Evolutionary conservation across 2,113 vertebrate genomes (phyloP).

Genomic region (Brienomyrus longianalis): DNA sequence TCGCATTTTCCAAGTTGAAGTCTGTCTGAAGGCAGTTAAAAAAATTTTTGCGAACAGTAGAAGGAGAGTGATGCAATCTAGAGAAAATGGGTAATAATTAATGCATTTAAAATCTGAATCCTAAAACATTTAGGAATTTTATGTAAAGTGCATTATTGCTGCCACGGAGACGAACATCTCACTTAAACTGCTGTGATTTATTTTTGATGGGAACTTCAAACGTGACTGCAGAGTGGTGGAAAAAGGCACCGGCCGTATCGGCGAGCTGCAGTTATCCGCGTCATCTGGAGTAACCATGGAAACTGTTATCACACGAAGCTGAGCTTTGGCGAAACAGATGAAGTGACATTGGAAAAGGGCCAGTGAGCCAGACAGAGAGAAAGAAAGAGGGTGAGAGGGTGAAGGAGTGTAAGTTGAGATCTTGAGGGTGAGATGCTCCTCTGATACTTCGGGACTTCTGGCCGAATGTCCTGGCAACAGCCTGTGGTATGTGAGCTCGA

Average conservation of each 20-base stretch:
- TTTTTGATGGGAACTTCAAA: slow-evolving; percentile 55
- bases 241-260: slow-evolving; percentile 22
- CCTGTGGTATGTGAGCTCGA: not conserved
- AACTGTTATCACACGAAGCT: slow-evolving; percentile 32
- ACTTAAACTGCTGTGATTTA: slow-evolving; percentile 47
- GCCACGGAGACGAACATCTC: not conserved
- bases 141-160: not conserved
- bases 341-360: slow-evolving; percentile 27
- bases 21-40: not conserved
- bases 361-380: slow-evolving; percentile 24
- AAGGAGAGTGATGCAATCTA: not conserved
- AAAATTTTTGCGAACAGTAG: not conserved
- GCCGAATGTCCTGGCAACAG: slow-evolving; percentile 23
- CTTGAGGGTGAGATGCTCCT: not conserved
- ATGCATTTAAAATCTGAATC: not conserved
- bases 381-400: slow-evolving; percentile 25
- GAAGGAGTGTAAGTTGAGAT: slow-evolving; percentile 48
- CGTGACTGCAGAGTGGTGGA: slow-evolving; percentile 38
- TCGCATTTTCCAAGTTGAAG: not conserved
- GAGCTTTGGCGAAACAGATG: slow-evolving; percentile 13
- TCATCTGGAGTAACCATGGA: slow-evolving; percentile 61
- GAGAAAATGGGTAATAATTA: not conserved
- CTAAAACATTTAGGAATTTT: not conserved
- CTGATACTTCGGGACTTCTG: slow-evolving; percentile 31
- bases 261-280: slow-evolving; percentile 54